A percentile compares a stretch with the other conserved stretches of the same genome.
Conservation (phyloP, 2,113 vertebrate species). For the Parus major region DNA sequence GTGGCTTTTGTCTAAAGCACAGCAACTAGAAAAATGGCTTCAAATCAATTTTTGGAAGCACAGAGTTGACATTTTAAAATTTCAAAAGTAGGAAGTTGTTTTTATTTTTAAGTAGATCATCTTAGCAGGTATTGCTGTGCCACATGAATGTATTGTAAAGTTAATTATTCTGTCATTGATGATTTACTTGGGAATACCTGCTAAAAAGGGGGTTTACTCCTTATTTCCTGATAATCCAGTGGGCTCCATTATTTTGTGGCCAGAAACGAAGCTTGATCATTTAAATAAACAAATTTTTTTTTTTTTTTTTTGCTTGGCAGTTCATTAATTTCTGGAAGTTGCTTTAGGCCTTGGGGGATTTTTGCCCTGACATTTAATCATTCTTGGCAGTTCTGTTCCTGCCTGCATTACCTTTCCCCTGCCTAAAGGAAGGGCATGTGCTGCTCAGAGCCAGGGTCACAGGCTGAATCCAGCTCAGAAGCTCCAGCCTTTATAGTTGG, state of each 20-base stretch:
- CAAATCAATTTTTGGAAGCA: background rate
- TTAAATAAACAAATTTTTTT: background rate
- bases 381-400: background rate
- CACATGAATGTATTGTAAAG: background rate
- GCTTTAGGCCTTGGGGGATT: background rate
- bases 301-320: background rate
- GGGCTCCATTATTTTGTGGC: background rate
- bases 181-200: background rate
- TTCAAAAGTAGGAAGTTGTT: background rate
- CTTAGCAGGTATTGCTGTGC: background rate
- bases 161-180: background rate
- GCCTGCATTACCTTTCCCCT: rapidly evolving
- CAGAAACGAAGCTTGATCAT: background rate
- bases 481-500: background rate
- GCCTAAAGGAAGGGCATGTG: background rate
- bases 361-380: background rate
- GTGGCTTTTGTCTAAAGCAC: background rate
- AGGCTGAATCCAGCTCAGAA: background rate
- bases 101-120: background rate
- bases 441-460: rapidly evolving
- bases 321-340: background rate
- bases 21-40: background rate
- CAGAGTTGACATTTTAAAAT: background rate
- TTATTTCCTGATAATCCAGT: background rate
- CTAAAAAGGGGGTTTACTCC: background rate